A percentile compares a stretch with the other conserved stretches of the same genome.
These are phyloP conservation scores for Taphrorychus bicolor DNA, from an alignment of 2,888 invertebrate species.

Conservation along the genomic window DNA sequence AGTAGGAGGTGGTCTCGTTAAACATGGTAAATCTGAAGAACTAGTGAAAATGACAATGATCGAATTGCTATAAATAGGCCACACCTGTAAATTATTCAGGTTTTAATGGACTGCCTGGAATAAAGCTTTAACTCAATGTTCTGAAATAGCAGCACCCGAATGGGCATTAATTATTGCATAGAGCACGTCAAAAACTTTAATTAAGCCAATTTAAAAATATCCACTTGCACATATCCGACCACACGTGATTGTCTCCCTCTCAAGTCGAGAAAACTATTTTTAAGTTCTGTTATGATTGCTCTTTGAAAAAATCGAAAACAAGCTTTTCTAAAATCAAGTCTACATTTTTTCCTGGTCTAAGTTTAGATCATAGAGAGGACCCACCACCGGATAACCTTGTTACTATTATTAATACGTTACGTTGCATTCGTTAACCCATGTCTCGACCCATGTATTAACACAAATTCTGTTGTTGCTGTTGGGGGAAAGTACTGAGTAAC, in stretches of 20 bases:
- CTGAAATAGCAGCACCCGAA: not conserved
- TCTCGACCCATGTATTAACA: no score
- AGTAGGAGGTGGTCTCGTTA: no score
- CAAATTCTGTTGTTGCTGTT: no score
- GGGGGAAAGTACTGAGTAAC: no score
- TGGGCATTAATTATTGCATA: conserved; percentile 1
- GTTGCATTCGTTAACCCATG: no score
- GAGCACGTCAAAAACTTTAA: not conserved
- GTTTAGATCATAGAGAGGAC: not conserved
- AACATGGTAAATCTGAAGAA: not conserved
- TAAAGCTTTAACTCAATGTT: not conserved
- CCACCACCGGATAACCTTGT: no score
- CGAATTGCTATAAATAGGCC: no score
- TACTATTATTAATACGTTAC: not conserved
- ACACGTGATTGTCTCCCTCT: conserved; percentile 5
- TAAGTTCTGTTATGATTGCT: conserved; percentile 9
- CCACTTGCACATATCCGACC: not conserved
- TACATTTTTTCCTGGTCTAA: not conserved
- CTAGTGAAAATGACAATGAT: not conserved
- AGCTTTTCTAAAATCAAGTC: no score
- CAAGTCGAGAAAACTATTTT: conserved; percentile 9
- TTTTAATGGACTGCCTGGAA: not conserved
- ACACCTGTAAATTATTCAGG: not conserved
- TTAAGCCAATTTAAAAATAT: conserved; percentile 9
- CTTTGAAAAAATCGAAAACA: not conserved